Evolutionary conservation across 2,888 invertebrate species (phyloP).

Genomic region (Spodoptera exigua): DNA sequence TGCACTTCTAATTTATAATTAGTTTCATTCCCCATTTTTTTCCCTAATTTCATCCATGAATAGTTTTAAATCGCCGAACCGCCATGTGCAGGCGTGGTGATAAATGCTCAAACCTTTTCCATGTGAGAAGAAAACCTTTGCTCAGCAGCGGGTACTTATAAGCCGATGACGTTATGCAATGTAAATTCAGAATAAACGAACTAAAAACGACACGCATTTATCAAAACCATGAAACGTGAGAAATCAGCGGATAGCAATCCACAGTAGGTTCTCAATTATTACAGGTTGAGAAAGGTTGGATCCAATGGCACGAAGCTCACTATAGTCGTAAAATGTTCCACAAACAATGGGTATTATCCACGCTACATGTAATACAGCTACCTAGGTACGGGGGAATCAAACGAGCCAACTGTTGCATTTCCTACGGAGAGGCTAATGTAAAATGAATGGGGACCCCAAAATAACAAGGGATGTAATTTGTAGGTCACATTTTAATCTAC

Average conservation of each 20-base stretch:
- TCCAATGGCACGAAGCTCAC: not conserved
- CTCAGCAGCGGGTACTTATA: no score
- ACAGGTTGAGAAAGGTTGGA: not conserved
- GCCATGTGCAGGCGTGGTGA: no score
- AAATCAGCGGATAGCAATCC: not conserved
- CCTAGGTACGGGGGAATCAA: not conserved
- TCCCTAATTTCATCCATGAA: no score
- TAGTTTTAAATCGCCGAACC: no score
- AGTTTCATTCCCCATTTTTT: no score
- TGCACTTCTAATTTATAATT: no score
- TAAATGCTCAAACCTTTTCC: no score
- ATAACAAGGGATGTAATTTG: conserved; percentile 17
- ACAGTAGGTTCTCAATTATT: conserved; percentile 10
- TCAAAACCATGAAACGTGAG: not conserved
- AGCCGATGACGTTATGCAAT: no score
- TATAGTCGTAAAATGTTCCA: conserved; percentile 12
- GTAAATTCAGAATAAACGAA: no score
- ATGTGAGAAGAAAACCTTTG: no score
- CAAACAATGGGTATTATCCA: conserved; percentile 7
- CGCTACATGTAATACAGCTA: not conserved
- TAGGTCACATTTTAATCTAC: conserved; percentile 4
- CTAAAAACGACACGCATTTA: no score
- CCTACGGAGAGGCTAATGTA: conserved; percentile 18
- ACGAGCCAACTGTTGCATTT: conserved; percentile 47
- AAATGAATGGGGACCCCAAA: conserved; percentile 21